Percentiles rank a stretch among this genome's conserved stretches.
Evolutionary conservation across 2,113 vertebrate genomes (phyloP).

Genomic region (Paramisgurnus dabryanus): DNA sequence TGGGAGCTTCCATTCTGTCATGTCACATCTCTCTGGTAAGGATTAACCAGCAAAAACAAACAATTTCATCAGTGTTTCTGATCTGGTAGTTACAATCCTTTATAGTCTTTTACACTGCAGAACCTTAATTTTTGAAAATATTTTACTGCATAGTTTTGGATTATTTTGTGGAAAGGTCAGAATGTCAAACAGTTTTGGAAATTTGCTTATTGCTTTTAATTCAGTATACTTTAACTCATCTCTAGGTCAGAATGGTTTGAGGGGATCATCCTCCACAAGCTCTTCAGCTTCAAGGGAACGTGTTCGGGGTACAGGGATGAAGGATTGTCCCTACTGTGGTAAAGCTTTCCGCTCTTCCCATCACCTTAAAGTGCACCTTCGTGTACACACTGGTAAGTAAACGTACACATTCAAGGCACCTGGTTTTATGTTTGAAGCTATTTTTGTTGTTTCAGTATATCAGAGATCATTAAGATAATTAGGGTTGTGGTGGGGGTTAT

Average conservation of each 20-base stretch:
- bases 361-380: conserved; percentile 92
- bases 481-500: neutral
- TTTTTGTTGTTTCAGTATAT: neutral
- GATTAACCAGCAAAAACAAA: conserved; percentile 8
- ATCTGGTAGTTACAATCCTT: neutral
- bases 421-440: neutral
- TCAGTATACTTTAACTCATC: conserved; percentile 9
- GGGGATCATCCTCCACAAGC: conserved; percentile 69
- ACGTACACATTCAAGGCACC: neutral
- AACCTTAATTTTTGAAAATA: neutral
- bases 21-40: conserved; percentile 74
- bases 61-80: neutral
- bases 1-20: conserved; percentile 67
- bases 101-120: neutral
- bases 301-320: conserved; percentile 82
- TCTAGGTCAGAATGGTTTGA: conserved; percentile 81
- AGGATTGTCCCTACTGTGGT: conserved; percentile 91
- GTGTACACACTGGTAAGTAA: conserved; percentile 88
- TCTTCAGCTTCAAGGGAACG: conserved; percentile 74
- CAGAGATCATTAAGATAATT: neutral
- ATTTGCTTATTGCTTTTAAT: neutral
- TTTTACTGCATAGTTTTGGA: conserved; percentile 1
- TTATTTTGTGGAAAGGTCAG: neutral
- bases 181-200: neutral
- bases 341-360: conserved; percentile 93